Base-by-base conservation (phyloP, 2,888 invertebrate genomes). In the Brassicogethes aeneus region DNA sequence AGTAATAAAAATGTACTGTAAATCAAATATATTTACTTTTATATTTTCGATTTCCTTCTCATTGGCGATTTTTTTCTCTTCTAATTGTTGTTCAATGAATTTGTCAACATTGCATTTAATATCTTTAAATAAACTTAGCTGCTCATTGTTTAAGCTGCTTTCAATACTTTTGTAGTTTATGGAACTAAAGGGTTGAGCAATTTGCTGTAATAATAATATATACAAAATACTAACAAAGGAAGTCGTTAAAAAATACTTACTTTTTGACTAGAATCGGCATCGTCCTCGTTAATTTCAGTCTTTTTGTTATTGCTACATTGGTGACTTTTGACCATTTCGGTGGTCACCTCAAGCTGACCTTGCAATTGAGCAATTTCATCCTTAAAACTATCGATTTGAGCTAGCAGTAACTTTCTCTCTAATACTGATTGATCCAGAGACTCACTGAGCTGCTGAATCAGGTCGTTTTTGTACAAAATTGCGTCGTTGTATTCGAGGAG, bases 401-500 rank as follows among this genome's bases (percentile, higher is more conserved):
- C 56, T 55, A 75, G 74, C 33, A 84, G 66, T 44, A 76, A 70
- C 53, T 81, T 78, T 43, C 80, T 72, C 38, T 79, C 75, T 15
- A 68, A 66, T 23, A 80, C 66, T 1, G 82, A 79, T 57, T 79
- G 77, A 65, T 84, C 77, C 54, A 87, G 71, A 17, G 84, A 80
- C 55, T 78, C 71, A 47, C 79, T 81, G 43, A 87, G 71, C 65
- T 85, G 79, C 56, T 80, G 76, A 51, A 87, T 86, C 57, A 82
- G 64, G 53, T 76, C 73, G 59, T 86, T 83, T 55, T 85, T 79
- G 51, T 80, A 76, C 8, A 72, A 70, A 43, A 87, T 70, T 53
- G 81, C 81, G 54, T 72, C 74, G 64, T 84, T 82, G 64, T 80
- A 83, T 65, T 86, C 83, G 63, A 79, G 74, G 57, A 83, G 73